Percentiles rank a stretch among this genome's conserved stretches.
phyloP scores from a whole-genome alignment of 2,113 vertebrate genomes.

The Zosterops lateralis region DNA sequence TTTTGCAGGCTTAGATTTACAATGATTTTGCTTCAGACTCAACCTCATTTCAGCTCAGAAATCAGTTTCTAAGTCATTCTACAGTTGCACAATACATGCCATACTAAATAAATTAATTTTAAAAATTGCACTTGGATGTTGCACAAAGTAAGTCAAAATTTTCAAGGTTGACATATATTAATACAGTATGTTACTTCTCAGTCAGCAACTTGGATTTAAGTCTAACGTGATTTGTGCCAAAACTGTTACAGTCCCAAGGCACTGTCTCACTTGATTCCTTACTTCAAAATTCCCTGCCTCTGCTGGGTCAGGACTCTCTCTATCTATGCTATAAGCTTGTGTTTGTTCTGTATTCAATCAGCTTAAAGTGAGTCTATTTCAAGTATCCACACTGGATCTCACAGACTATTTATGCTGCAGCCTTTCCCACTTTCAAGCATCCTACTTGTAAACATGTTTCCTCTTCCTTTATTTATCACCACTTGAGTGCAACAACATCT shows the following conservation, averaged over 20 bases:
- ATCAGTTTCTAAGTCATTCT: neutral
- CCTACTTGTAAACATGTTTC: neutral
- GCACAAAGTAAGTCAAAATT: neutral
- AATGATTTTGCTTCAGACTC: neutral
- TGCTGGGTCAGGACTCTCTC: neutral
- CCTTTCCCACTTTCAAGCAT: neutral
- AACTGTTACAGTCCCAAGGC: neutral
- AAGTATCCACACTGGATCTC: neutral
- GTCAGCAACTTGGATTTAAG: neutral
- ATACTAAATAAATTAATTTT: neutral
- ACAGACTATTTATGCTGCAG: neutral
- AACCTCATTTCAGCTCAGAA: neutral
- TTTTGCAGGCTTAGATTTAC: neutral
- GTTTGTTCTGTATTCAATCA: neutral
- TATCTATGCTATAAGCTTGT: neutral
- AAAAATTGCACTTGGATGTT: neutral
- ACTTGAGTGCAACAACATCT: neutral
- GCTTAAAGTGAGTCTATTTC: neutral
- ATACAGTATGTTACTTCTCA: neutral
- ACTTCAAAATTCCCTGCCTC: neutral
- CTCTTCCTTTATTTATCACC: neutral
- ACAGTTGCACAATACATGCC: neutral
- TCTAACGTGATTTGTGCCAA: neutral
- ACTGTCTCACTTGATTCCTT: neutral
- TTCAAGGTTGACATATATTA: neutral